Conservation (phyloP, 2,888 invertebrate species). For the Drosophila paranaensis region DNA sequence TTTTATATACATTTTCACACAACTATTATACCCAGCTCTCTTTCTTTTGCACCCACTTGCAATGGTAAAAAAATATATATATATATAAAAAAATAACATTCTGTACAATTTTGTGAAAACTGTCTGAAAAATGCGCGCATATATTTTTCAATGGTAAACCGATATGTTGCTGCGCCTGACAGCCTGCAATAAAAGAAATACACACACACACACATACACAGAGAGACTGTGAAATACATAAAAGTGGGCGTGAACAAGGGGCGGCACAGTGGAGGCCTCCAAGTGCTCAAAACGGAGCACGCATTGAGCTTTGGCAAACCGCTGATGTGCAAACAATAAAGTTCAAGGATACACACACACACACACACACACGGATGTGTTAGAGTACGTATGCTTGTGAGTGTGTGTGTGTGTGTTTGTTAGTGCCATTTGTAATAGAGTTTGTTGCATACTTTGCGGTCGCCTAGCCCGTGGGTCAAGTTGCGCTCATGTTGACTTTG, state of each 20-base stretch:
- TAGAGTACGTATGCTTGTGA: constrained; percentile 20
- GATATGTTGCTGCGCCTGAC: constrained; percentile 75
- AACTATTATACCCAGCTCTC: not conserved
- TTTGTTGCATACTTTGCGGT: constrained; percentile 68
- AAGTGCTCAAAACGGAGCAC: constrained; percentile 66
- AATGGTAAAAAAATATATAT: constrained; percentile 4
- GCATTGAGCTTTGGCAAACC: constrained; percentile 65
- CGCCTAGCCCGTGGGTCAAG: constrained; percentile 65
- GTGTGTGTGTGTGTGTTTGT: constrained; percentile 21
- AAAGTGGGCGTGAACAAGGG: constrained; percentile 36
- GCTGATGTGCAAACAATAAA: constrained; percentile 81
- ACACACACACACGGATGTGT: constrained; percentile 3
- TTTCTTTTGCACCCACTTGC: not conserved
- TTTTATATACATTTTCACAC: not conserved
- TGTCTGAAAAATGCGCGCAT: constrained; percentile 69
- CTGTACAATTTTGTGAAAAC: constrained; percentile 65
- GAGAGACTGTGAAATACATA: constrained; percentile 29
- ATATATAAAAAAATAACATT: constrained; percentile 46
- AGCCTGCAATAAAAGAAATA: constrained; percentile 68
- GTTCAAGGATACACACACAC: constrained; percentile 70
- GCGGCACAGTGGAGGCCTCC: constrained; percentile 39
- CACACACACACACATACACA: constrained; percentile 14
- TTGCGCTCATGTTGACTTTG: constrained; percentile 63
- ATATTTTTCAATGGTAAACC: constrained; percentile 75
- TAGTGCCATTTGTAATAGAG: constrained; percentile 53